Conservation (phyloP, 1,140 invertebrate species). For the Sitobion miscanthi region DNA sequence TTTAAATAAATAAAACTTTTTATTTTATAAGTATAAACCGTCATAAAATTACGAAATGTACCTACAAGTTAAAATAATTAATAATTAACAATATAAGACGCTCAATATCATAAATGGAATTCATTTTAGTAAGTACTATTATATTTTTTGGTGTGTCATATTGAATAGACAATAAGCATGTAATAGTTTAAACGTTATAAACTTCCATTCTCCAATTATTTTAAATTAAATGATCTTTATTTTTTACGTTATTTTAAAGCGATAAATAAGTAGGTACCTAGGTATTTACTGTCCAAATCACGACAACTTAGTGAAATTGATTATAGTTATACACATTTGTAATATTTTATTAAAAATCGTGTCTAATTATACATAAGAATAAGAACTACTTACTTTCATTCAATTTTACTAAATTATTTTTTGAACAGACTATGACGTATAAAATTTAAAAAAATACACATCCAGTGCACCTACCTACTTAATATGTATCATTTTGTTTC, state of each 20-base stretch:
- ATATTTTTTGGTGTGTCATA: not conserved
- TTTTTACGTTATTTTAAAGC: not conserved
- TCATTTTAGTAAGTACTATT: not conserved
- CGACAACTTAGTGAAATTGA: not conserved
- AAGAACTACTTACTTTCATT: fast-evolving
- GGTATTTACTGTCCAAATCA: not conserved
- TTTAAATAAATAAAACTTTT: not conserved
- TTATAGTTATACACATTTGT: not conserved
- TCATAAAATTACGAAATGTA: not conserved
- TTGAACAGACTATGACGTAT: not conserved
- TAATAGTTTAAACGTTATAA: not conserved
- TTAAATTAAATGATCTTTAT: not conserved
- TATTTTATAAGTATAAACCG: not conserved
- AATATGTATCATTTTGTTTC: not conserved
- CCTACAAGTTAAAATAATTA: not conserved
- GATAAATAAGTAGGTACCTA: no score
- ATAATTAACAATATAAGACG: not conserved
- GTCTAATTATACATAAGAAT: not conserved
- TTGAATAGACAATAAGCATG: not conserved
- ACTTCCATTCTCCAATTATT: not conserved
- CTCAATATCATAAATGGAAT: not conserved
- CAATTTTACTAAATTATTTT: not conserved
- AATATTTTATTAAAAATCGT: not conserved
- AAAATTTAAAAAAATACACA: not conserved
- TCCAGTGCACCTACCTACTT: not conserved